Evolutionary conservation across 2,113 vertebrate species (phyloP), one percentile per base, ranked within the genome.

Genomic region (Gallinago paraguaiae): DNA sequence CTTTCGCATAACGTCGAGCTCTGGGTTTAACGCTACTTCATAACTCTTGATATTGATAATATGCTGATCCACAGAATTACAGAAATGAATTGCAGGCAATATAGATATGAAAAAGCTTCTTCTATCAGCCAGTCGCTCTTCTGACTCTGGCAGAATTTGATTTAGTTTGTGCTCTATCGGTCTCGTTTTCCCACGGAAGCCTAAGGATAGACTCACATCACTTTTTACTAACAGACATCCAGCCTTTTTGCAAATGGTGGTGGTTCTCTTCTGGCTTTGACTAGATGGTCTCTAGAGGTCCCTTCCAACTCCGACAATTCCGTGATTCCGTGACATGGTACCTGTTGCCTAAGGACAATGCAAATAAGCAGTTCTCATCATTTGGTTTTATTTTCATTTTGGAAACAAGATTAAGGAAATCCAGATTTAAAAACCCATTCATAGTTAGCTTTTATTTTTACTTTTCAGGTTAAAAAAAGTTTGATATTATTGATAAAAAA

Each of bases 31-130:
- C 7, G 3, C 68, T 80, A 22, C 79, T 88, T 86, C 71, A 46
- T 86, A 88, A 86, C 33, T 91, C 88, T 63, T 79, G 19, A 6
- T 86, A 50, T 82, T 35, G 70, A 41, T 77, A 46, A 91, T 60
- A 54, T 10, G 69, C 72, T 92, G 86, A 82, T 75, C 69, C n/a
- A 7, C 20, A 18, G 53, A 68, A 91, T 64, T 61, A 65, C 31
- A 20, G 12, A 75, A 92, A 86, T 83, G 1, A 84, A 50, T 79
- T 89, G 31, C 11, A 41, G 70, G 37, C 54, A 50, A 72, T 57
- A 48, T 9, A 93, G 72, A 57, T 57, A 57, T 11, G 31, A 65
- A 72, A 88, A 91, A 17, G 10, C 7, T 45, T 70, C 56, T 57
- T 72, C 67, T 37, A 2, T 65, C 71, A 76, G 37, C 61, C 30